phyloP scores from a whole-genome alignment of 2,888 invertebrate species.

The Cataglyphis rosenhaueri region DNA sequence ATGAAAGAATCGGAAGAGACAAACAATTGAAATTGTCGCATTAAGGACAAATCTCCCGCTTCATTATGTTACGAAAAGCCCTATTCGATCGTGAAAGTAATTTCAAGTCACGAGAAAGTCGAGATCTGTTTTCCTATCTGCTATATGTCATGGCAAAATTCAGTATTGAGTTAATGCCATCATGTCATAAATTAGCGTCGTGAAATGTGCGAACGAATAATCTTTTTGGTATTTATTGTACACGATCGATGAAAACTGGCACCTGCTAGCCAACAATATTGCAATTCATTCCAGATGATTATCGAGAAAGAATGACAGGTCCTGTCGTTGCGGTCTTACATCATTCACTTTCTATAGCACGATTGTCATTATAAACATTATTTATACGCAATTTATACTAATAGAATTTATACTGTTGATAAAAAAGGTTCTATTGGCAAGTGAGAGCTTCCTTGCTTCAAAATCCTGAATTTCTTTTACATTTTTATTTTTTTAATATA shows the following conservation, averaged over 20 bases:
- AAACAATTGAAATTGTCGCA: background rate
- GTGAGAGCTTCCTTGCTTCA: background rate
- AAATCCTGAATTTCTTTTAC: background rate
- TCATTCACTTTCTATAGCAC: conserved; percentile 3
- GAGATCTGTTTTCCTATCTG: conserved; percentile 31
- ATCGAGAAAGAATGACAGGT: conserved; percentile 53
- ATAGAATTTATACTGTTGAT: background rate
- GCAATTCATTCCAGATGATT: conserved; percentile 68
- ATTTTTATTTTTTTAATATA: background rate
- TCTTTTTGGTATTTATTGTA: conserved; percentile 77
- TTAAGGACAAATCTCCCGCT: background rate
- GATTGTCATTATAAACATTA: background rate
- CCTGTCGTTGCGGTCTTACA: conserved; percentile 7
- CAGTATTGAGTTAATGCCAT: conserved; percentile 77
- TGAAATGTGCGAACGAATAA: conserved; percentile 71
- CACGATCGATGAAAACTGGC: conserved; percentile 76
- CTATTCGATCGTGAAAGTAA: conserved; percentile 37
- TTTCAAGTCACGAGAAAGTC: conserved; percentile 35
- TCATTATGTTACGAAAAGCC: background rate
- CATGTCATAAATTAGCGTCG: conserved; percentile 75
- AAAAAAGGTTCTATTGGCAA: background rate
- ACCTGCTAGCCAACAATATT: conserved; percentile 64
- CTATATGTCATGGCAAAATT: conserved; percentile 65
- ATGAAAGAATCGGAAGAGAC: background rate
- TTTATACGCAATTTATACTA: background rate